These are phyloP conservation scores for Enteromius fasciolatus DNA, from an alignment of 2,797 vertebrate genomes.

Conservation along the genomic window DNA sequence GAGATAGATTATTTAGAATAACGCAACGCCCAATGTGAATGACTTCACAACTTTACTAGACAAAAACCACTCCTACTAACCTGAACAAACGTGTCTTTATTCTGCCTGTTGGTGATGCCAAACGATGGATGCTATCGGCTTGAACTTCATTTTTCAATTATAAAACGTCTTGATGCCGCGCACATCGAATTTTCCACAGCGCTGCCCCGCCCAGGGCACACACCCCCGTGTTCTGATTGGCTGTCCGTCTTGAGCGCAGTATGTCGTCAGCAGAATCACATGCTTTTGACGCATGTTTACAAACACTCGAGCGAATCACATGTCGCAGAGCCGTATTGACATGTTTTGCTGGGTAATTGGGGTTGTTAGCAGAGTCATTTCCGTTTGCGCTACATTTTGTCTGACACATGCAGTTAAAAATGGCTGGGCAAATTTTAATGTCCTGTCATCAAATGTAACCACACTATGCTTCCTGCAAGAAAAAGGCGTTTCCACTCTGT, in stretches of 20 bases:
- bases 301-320: slow-evolving; percentile 71
- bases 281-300: slow-evolving; percentile 83
- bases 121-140: background rate
- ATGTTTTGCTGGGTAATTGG: background rate
- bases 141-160: slow-evolving; percentile 30
- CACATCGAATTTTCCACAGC: slow-evolving; percentile 74
- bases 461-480: background rate
- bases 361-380: background rate
- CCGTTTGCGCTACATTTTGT: background rate
- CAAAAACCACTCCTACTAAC: slow-evolving; percentile 46
- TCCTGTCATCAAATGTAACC: background rate
- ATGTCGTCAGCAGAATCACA: slow-evolving; percentile 68
- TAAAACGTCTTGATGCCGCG: slow-evolving; percentile 49
- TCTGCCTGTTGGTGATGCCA: background rate
- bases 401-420: background rate
- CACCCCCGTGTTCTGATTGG: slow-evolving; percentile 80
- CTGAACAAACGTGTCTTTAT: slow-evolving; percentile 2
- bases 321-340: slow-evolving; percentile 56
- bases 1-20: background rate
- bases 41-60: background rate
- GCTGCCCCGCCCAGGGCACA: slow-evolving; percentile 75
- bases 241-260: slow-evolving; percentile 18
- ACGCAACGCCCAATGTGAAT: slow-evolving; percentile 6
- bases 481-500: slow-evolving; percentile 5
- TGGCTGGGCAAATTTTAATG: background rate